phyloP scores from a whole-genome alignment of 2,797 vertebrate genomes.

The Pampus argenteus region DNA sequence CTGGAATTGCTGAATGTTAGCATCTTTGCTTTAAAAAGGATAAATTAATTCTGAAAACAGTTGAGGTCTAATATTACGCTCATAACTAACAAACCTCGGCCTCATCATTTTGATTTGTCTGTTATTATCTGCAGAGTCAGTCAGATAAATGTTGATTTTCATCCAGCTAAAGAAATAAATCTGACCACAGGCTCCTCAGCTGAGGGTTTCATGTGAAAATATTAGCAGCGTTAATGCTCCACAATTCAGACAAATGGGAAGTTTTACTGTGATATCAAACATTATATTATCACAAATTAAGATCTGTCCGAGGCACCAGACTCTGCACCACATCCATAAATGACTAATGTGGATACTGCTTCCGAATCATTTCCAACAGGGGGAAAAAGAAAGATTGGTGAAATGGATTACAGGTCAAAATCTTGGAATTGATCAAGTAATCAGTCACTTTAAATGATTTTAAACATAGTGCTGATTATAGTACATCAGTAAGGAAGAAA shows the following conservation, averaged over 20 bases:
- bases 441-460: background rate
- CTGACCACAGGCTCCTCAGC: slow-evolving; percentile 27
- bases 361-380: background rate
- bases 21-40: no score
- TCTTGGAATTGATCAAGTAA: background rate
- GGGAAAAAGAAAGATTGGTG: background rate
- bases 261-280: slow-evolving; percentile 50
- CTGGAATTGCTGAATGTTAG: no score
- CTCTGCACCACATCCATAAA: slow-evolving; percentile 30
- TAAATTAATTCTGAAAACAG: background rate
- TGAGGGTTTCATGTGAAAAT: slow-evolving; percentile 48
- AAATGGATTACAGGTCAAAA: slow-evolving; percentile 9
- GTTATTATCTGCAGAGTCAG: slow-evolving; percentile 19
- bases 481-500: background rate
- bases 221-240: slow-evolving; percentile 41
- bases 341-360: slow-evolving; percentile 22
- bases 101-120: slow-evolving; percentile 27
- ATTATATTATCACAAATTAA: slow-evolving; percentile 41
- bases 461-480: background rate
- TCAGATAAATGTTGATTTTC: slow-evolving; percentile 44
- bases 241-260: slow-evolving; percentile 52
- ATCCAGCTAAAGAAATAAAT: slow-evolving; percentile 46
- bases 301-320: slow-evolving; percentile 18
- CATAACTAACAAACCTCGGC: background rate
- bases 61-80: slow-evolving; percentile 9